A percentile compares a stretch with the other conserved stretches of the same genome.
Conservation (phyloP, 2,888 invertebrate genomes). For the Ochropacha duplaris region DNA sequence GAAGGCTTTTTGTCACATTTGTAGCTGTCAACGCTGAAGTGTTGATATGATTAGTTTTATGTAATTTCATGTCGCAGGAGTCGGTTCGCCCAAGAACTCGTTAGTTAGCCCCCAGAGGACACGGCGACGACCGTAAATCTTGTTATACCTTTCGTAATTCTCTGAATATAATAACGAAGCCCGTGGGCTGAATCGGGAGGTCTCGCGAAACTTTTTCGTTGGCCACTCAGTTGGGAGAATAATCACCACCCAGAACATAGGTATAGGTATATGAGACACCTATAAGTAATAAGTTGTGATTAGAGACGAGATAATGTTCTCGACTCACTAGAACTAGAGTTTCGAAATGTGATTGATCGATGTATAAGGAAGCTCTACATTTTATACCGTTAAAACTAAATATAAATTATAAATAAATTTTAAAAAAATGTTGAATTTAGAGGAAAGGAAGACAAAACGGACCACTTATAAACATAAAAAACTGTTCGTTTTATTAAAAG, state of each 20-base stretch:
- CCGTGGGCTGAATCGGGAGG: not conserved
- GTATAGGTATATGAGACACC: not conserved
- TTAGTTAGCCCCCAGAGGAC: not conserved
- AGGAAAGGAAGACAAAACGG: no score
- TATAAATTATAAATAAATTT: no score
- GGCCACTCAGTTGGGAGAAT: not conserved
- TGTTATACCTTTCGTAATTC: not conserved
- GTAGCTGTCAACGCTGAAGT: not conserved
- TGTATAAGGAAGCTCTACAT: slow-evolving; percentile 17
- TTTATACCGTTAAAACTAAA: no score
- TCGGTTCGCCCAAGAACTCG: not conserved
- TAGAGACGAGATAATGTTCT: not conserved
- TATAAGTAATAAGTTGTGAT: not conserved
- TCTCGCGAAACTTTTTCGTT: not conserved
- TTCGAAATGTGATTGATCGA: no score
- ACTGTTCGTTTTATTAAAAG: no score
- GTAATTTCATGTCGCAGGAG: not conserved
- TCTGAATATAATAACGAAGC: slow-evolving; percentile 1
- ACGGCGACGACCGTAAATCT: not conserved
- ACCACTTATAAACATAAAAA: no score
- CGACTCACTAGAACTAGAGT: no score
- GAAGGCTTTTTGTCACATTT: not conserved
- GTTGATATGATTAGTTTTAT: not conserved
- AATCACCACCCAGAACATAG: not conserved
- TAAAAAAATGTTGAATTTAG: no score